Evolutionary conservation across 2,888 invertebrate genomes (phyloP), one percentile per base, ranked within the genome.

Genomic region (Dasypolia templi): DNA sequence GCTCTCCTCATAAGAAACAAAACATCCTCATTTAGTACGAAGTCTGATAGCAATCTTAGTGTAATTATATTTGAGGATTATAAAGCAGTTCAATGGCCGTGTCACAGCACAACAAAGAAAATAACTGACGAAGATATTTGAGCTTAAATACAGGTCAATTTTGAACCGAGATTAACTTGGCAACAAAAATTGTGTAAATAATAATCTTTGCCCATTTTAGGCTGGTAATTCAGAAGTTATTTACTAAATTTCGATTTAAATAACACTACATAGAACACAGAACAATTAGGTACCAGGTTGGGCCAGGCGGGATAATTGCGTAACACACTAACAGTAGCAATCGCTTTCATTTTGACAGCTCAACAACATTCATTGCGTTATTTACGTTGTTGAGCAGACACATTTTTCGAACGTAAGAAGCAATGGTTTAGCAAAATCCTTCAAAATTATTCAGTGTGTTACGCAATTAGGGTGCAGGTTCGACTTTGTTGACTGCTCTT

Each of bases 31-130:
- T 92, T 92, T 92, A 88, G 89, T 90, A 87, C 86, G 80, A 79
- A 82, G 79, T 78, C 76, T 81, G 95, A 95, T 95, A 93, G 88
- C 77, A 82, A 95, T 95, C 94, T 91, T 75, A 46, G 75, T 79
- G 89, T 93, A 94, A 95, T 95, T 95, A 94, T 90, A 90, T 91
- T 91, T 91, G 86, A 87, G 91, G 91, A 91, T 92, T 92, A 92
- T 88, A 82, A 75, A 80, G 70, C 72, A 78, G 88, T 88, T 88
- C 88, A 87, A 82, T 77, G 85, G 81, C 88, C 88, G 75, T 78
- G 75, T 76, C 80, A 76, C 51, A 78, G 62, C 35, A 65, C 29
- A 83, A 85, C 76, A 82, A 81, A 76, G 82, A 66, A 76, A 26
- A 72, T 59, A 63, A 75, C 66, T 72, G 72, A 77, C 51, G 44